Evolutionary conservation across 1,140 invertebrate species (phyloP).

Genomic region (Drosophila sucinea): DNA sequence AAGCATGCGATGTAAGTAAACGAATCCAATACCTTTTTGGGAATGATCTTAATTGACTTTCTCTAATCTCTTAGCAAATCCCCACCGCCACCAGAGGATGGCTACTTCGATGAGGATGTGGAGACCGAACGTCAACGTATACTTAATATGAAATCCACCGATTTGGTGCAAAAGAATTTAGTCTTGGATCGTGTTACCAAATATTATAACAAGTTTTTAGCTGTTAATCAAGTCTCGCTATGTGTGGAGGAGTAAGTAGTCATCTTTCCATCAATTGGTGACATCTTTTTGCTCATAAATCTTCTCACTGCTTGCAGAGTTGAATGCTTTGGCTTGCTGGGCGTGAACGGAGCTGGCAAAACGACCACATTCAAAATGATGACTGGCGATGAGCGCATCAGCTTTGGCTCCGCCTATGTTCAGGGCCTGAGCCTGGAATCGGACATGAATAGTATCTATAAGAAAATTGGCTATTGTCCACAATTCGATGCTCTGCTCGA

Average conservation of each 20-base stretch:
- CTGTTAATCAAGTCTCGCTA: conserved; percentile 88
- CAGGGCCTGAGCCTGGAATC: conserved; percentile 84
- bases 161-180: conserved; percentile 70
- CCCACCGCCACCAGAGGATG: conserved; percentile 48
- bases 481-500: conserved; percentile 93
- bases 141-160: conserved; percentile 39
- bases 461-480: conserved; percentile 91
- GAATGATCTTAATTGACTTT: not conserved
- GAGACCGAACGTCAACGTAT: conserved; percentile 80
- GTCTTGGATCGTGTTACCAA: conserved; percentile 86
- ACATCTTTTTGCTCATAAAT: not conserved
- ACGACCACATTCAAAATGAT: conserved; percentile 95
- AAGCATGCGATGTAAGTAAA: conserved; percentile 46
- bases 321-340: conserved; percentile 96
- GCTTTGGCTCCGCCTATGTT: conserved; percentile 84
- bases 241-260: conserved; percentile 81
- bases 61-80: conserved; percentile 40
- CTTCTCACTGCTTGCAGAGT: conserved; percentile 75
- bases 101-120: conserved; percentile 82
- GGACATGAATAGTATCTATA: conserved; percentile 85
- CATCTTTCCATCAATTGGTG: too few species aligned
- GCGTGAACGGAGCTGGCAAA: conserved; percentile 94
- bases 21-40: too few species aligned
- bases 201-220: conserved; percentile 86
- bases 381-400: conserved; percentile 90